Percentiles rank a stretch among this genome's conserved stretches.
These are phyloP conservation scores for Nasonia oneida DNA, from an alignment of 2,888 invertebrate species.

Conservation along the genomic window DNA sequence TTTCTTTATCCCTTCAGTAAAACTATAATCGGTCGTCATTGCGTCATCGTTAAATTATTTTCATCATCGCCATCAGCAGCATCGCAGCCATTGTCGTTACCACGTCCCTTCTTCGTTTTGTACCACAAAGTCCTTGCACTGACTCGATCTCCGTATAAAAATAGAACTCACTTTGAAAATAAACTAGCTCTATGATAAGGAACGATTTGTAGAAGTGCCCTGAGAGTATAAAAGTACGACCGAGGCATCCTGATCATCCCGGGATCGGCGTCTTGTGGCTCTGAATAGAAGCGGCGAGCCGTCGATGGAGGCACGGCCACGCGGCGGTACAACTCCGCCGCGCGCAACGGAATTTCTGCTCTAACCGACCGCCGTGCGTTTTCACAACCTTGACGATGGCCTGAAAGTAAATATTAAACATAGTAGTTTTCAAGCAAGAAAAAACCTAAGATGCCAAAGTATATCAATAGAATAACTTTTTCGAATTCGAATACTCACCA, in stretches of 20 bases:
- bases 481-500: slow-evolving; percentile 43
- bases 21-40: slow-evolving; percentile 4
- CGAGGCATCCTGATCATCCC: slow-evolving; percentile 56
- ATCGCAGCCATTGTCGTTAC: neutral
- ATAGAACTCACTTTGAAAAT: slow-evolving; percentile 63
- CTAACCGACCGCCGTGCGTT: slow-evolving; percentile 56
- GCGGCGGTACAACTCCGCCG: slow-evolving; percentile 56
- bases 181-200: slow-evolving; percentile 63
- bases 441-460: neutral
- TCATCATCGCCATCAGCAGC: neutral
- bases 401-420: slow-evolving; percentile 22
- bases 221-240: slow-evolving; percentile 59
- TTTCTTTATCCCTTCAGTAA: slow-evolving; percentile 20
- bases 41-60: slow-evolving; percentile 3
- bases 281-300: slow-evolving; percentile 60
- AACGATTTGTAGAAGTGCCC: slow-evolving; percentile 62
- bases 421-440: neutral
- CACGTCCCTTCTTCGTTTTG: slow-evolving; percentile 43
- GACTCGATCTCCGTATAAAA: slow-evolving; percentile 62
- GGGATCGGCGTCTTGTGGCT: slow-evolving; percentile 60
- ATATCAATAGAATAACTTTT: neutral
- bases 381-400: slow-evolving; percentile 60
- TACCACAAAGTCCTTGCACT: slow-evolving; percentile 52
- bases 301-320: slow-evolving; percentile 61
- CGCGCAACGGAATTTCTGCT: slow-evolving; percentile 61